Evolutionary conservation across 1,140 invertebrate genomes (phyloP).

Genomic region (Muscidifurax raptorellus): DNA sequence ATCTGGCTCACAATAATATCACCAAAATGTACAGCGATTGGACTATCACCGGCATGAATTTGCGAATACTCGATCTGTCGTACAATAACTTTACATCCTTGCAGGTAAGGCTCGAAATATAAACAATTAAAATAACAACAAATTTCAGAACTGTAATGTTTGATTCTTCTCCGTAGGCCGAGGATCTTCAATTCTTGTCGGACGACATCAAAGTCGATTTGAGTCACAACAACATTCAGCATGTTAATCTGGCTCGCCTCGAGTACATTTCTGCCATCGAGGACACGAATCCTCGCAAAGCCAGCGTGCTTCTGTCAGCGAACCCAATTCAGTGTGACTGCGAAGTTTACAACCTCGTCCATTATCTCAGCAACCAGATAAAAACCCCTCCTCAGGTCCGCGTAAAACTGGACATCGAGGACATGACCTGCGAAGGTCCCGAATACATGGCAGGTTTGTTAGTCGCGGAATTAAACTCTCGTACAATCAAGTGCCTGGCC

Average conservation of each 20-base stretch:
- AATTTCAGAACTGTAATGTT: background rate
- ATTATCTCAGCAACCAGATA: constrained; percentile 4
- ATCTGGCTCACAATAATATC: constrained; percentile 35
- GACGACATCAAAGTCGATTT: constrained; percentile 13
- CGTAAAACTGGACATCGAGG: background rate
- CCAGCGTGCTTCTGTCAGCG: constrained; percentile 84
- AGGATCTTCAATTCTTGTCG: constrained; percentile 44
- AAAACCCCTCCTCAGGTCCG: background rate
- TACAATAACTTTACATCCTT: constrained; percentile 27
- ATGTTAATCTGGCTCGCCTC: constrained; percentile 5
- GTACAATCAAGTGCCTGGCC: constrained; percentile 7
- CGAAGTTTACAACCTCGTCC: constrained; percentile 17
- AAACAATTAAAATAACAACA: background rate
- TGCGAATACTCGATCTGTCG: constrained; percentile 19
- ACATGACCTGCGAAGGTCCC: background rate
- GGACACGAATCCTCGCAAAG: constrained; percentile 58
- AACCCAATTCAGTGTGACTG: constrained; percentile 43
- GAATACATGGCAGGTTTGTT: background rate
- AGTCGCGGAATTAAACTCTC: background rate
- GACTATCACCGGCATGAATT: background rate
- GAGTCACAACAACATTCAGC: constrained; percentile 19
- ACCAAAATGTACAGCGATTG: constrained; percentile 37
- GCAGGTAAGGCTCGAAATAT: background rate
- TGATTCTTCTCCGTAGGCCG: background rate
- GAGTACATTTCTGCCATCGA: constrained; percentile 14